phyloP scores from a whole-genome alignment of 1,140 invertebrate genomes.

The Pogonognathellus flavescens region DNA sequence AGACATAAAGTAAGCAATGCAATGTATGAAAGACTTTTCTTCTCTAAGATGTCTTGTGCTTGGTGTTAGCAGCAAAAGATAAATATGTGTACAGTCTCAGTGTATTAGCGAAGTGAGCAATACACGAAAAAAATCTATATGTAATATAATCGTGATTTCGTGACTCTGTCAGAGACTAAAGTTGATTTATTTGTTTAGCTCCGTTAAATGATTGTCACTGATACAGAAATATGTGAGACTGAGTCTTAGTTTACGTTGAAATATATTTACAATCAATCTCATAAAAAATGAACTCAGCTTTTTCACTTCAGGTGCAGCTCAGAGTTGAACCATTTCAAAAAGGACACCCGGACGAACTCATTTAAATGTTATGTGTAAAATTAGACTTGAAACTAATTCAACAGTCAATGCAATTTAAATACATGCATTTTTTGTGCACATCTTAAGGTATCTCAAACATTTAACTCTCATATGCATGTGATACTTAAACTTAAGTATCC shows the following conservation, averaged over 20 bases:
- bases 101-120: constrained; percentile 21
- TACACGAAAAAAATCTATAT: constrained; percentile 50
- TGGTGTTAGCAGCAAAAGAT: background rate
- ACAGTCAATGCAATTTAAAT: background rate
- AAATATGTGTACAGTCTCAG: constrained; percentile 2
- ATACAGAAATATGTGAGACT: constrained; percentile 45
- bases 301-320: background rate
- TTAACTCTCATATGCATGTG: background rate
- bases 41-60: background rate
- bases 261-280: constrained; percentile 26
- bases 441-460: too few species aligned
- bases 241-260: background rate
- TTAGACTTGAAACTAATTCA: background rate
- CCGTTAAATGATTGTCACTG: constrained; percentile 62
- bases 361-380: background rate
- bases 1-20: background rate
- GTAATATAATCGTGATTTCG: constrained; percentile 61
- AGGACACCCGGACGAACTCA: background rate
- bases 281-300: background rate
- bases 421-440: too few species aligned
- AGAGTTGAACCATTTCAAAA: background rate
- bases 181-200: constrained; percentile 62
- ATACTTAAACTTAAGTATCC: background rate
- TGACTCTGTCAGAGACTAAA: constrained; percentile 55
- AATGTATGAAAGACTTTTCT: background rate